phyloP scores from a whole-genome alignment of 2,113 vertebrate genomes.

The Harpagus bidentatus region DNA sequence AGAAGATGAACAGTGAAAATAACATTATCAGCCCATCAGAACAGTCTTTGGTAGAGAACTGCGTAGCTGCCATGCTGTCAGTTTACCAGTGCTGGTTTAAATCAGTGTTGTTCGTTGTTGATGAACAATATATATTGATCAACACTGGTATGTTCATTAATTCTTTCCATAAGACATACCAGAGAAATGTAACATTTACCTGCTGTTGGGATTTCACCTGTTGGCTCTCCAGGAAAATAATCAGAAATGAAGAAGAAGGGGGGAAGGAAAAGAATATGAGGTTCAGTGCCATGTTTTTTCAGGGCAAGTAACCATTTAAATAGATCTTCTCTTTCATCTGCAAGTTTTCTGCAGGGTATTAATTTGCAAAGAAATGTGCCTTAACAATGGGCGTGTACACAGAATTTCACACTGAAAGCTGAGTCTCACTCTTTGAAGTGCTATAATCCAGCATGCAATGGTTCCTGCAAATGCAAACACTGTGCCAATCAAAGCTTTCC shows the following conservation, averaged over 20 bases:
- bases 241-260: background rate
- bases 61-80: background rate
- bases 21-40: background rate
- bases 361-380: background rate
- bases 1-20: background rate
- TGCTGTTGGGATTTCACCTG: conserved; percentile 41
- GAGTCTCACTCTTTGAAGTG: background rate
- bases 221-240: conserved; percentile 38
- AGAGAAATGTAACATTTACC: conserved; percentile 37
- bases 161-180: background rate
- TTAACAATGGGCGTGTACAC: background rate
- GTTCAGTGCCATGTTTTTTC: background rate
- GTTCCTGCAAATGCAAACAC: background rate
- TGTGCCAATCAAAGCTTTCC: background rate
- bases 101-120: background rate
- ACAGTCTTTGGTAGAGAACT: background rate
- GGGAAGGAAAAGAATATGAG: background rate
- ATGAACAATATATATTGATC: background rate
- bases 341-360: background rate
- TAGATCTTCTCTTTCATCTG: background rate
- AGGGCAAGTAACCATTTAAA: background rate
- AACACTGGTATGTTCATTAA: background rate
- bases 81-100: background rate
- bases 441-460: background rate
- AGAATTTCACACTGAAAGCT: background rate